phyloP scores from a whole-genome alignment of 2,113 vertebrate species.

The Solenodon paradoxus region DNA sequence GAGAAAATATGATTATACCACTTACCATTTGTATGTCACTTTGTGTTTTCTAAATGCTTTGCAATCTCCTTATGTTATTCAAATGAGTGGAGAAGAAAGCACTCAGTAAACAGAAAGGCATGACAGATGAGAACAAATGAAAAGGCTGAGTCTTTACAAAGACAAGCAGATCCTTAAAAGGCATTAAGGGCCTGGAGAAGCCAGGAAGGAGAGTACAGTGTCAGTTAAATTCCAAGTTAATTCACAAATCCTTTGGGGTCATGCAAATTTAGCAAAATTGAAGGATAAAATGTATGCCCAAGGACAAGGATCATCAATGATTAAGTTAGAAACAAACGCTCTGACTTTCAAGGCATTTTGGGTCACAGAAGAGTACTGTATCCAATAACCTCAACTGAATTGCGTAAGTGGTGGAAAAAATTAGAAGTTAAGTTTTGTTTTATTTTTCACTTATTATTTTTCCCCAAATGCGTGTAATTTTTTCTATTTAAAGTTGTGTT shows the following conservation, averaged over 20 bases:
- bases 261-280: background rate
- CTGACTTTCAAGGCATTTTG: background rate
- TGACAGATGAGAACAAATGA: background rate
- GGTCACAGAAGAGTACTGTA: background rate
- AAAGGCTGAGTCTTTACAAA: background rate
- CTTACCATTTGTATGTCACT: background rate
- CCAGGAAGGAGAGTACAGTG: background rate
- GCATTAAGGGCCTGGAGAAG: background rate
- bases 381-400: background rate
- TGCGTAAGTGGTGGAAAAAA: background rate
- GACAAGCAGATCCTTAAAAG: background rate
- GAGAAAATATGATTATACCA: background rate
- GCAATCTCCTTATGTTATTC: background rate
- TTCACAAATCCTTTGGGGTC: background rate
- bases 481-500: background rate
- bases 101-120: background rate
- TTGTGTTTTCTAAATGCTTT: slow-evolving; percentile 5
- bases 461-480: background rate
- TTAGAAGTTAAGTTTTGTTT: background rate
- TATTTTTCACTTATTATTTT: background rate
- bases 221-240: background rate
- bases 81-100: background rate
- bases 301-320: background rate
- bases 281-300: background rate
- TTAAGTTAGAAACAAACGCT: background rate